Evolutionary conservation across 2,113 vertebrate genomes (phyloP).

Genomic region (Seriola quinqueradiata): DNA sequence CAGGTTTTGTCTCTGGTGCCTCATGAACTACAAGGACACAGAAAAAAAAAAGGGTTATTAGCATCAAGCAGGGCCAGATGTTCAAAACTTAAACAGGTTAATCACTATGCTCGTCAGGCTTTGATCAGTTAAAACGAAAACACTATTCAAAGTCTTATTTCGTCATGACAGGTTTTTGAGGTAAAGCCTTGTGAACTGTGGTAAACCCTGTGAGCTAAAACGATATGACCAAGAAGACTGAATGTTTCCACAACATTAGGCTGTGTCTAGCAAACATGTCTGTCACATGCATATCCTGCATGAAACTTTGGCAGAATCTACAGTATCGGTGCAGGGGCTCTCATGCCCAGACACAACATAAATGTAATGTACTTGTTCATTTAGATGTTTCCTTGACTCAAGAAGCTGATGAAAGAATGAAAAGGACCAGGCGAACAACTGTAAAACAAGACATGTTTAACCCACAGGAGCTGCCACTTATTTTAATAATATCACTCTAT

Average conservation of each 20-base stretch:
- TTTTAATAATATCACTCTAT: neutral
- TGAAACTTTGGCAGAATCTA: neutral
- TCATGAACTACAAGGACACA: slow-evolving; percentile 64
- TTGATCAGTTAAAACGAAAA: neutral
- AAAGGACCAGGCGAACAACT: neutral
- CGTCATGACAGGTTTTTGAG: neutral
- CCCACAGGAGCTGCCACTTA: neutral
- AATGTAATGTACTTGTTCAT: neutral
- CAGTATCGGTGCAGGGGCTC: too few relatives aligned
- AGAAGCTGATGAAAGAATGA: neutral
- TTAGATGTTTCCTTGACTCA: neutral
- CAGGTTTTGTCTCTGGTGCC: slow-evolving; percentile 76
- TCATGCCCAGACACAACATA: neutral
- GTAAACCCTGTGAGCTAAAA: slow-evolving; percentile 52
- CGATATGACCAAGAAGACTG: slow-evolving; percentile 19
- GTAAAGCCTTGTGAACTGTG: slow-evolving; percentile 45
- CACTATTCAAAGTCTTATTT: neutral
- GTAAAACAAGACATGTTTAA: slow-evolving; percentile 1
- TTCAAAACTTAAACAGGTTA: neutral
- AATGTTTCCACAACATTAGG: slow-evolving; percentile 72
- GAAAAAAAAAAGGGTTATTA: slow-evolving; percentile 4
- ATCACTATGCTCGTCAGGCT: neutral
- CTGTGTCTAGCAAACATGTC: slow-evolving; percentile 66
- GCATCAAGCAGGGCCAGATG: neutral
- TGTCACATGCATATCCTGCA: slow-evolving; percentile 26